Conservation (phyloP, 1,140 invertebrate genomes). For the Diachasma alloeum region DNA sequence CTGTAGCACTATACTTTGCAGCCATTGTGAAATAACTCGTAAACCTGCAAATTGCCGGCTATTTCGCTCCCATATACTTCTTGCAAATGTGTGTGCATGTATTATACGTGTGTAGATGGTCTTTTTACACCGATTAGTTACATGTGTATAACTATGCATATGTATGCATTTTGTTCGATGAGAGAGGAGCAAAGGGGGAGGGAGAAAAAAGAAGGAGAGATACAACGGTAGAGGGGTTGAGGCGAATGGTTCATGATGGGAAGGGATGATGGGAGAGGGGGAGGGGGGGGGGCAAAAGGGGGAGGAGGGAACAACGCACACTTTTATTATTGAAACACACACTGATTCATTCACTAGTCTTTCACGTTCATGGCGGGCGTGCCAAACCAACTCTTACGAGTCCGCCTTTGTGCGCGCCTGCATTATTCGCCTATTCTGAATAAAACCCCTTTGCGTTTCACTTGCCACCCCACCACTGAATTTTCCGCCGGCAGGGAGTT, state of each 20-base stretch:
- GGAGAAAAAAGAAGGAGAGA: neutral
- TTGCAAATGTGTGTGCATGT: conserved; percentile 17
- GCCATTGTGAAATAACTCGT: conserved; percentile 67
- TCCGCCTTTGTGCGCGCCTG: conserved; percentile 13
- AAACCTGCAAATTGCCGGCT: conserved; percentile 65
- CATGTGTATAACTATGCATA: neutral
- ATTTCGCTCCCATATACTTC: conserved; percentile 57
- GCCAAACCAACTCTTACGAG: neutral
- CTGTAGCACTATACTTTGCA: conserved; percentile 63
- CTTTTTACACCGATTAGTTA: neutral
- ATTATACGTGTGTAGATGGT: conserved; percentile 22
- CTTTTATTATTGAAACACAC: neutral
- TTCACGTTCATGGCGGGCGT: conserved; percentile 12
- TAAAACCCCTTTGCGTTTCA: neutral
- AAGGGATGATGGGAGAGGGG: neutral
- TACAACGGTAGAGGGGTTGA: neutral
- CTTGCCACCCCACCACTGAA: neutral
- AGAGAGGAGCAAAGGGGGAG: neutral
- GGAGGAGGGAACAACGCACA: neutral
- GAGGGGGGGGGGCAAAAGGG: neutral
- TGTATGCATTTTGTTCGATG: conserved; percentile 3
- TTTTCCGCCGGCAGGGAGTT: neutral
- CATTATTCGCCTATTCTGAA: neutral
- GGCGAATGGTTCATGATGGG: neutral
- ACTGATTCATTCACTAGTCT: conserved; percentile 4